A percentile compares a stretch with the other conserved stretches of the same genome.
Evolutionary conservation across 2,113 vertebrate genomes (phyloP).

Genomic region (Ifrita kowaldi): DNA sequence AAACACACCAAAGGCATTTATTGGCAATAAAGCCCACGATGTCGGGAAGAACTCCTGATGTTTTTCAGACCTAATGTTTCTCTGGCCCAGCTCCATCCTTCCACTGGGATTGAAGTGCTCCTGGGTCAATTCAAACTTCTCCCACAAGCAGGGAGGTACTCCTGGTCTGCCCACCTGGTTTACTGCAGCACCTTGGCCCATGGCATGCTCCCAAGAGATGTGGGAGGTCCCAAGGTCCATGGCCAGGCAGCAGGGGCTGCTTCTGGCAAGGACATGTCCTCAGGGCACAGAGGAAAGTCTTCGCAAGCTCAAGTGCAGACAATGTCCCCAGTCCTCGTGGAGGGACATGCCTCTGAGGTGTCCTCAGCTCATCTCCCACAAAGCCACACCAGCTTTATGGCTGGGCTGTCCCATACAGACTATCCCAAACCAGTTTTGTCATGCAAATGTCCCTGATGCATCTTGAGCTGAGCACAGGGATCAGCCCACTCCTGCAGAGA

Average conservation of each 20-base stretch:
- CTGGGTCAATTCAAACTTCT: neutral
- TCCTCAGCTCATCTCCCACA: neutral
- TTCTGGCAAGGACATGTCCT: neutral
- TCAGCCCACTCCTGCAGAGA: neutral
- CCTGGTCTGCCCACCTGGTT: neutral
- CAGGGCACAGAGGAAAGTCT: neutral
- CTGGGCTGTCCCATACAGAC: neutral
- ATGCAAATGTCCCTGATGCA: neutral
- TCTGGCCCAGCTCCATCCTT: neutral
- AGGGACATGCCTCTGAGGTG: neutral
- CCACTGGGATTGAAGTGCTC: neutral
- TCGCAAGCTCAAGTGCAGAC: neutral
- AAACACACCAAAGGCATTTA: neutral
- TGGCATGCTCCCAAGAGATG: accelerated
- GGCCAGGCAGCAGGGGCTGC: neutral
- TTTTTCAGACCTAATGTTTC: neutral
- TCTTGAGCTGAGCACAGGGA: neutral
- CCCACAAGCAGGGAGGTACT: neutral
- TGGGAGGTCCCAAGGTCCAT: neutral
- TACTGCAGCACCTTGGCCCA: neutral
- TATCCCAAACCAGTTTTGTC: neutral
- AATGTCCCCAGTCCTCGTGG: neutral
- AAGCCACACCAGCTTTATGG: neutral
- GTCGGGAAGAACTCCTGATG: neutral
- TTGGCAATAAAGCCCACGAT: neutral